phyloP scores from a whole-genome alignment of 1,140 invertebrate species.

The Drosophila melanica region DNA sequence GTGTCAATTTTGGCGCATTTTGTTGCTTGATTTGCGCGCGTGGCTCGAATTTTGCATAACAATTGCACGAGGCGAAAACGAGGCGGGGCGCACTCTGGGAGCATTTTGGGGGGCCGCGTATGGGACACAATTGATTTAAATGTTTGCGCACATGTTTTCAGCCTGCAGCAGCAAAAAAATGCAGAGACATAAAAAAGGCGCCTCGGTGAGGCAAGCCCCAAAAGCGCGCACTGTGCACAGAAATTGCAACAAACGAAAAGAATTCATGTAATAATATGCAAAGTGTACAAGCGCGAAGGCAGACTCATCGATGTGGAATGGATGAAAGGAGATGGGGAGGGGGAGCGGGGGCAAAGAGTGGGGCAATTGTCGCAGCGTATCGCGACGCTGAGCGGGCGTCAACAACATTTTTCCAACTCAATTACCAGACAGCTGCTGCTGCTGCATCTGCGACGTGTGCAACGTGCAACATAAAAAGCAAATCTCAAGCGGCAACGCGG shows the following conservation, averaged over 20 bases:
- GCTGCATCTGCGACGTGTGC: constrained; percentile 51
- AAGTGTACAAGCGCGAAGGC: constrained; percentile 34
- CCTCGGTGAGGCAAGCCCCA: background rate
- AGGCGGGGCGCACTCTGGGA: constrained; percentile 22
- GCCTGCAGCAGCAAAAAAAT: constrained; percentile 23
- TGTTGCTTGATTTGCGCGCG: constrained; percentile 67
- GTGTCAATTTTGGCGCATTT: constrained; percentile 49
- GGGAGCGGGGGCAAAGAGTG: constrained; percentile 21
- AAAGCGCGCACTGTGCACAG: constrained; percentile 15
- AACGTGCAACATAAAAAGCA: constrained; percentile 49
- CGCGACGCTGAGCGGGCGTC: constrained; percentile 60
- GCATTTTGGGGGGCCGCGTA: constrained; percentile 22
- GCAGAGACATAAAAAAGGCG: constrained; percentile 17
- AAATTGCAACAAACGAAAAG: constrained; percentile 47
- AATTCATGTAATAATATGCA: constrained; percentile 78
- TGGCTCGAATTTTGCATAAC: constrained; percentile 75
- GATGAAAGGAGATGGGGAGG: too few species aligned
- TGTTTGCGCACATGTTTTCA: constrained; percentile 78
- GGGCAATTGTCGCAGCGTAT: constrained; percentile 73
- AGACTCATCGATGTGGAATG: constrained; percentile 49
- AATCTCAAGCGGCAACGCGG: constrained; percentile 65
- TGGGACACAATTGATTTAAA: constrained; percentile 77
- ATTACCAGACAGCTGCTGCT: constrained; percentile 69
- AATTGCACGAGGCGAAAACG: constrained; percentile 42
- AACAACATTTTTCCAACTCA: constrained; percentile 82